Evolutionary conservation across 2,888 invertebrate genomes (phyloP), one percentile per base, ranked within the genome.

Genomic region (Belgica antarctica): DNA sequence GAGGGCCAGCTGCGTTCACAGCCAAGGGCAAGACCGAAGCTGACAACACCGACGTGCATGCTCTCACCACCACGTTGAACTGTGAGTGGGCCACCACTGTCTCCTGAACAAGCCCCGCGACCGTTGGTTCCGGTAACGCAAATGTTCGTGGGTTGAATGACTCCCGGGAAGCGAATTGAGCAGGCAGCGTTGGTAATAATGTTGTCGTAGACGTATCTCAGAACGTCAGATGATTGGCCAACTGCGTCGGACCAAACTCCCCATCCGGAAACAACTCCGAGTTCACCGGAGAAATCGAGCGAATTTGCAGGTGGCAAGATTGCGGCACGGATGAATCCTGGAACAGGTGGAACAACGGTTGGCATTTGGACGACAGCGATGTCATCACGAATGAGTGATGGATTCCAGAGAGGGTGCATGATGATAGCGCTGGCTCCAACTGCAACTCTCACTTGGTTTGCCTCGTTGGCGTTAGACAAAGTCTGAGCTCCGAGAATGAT

Each of bases 1-100:
- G 5, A 3, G 31, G 62, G 62, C 59, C 59, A 59, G 12, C n/a
- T 22, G 4, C 36, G 3, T 70, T 76, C 75, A 73, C 81, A 81
- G 7, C 80, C 80, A 62, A 77, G 76, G 27, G 70, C 70, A 8
- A 70, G 17, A 27, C 70, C 70, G n/a, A 70, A 70, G 52, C 52
- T 28, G 12, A 70, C 70, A 24, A 70, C 61, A 61, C 70, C 70
- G 36, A 70, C 28, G 5, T 68, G 68, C 12, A 47, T 19, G 1
- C n/a, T 12, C 27, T 10, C 31, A 19, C 34, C 59, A 34, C 59
- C 34, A 59, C 68, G 65, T 12, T 62, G n/a, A 19, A 34, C 34
- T 2, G 65, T 65, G 25, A 65, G 46, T 17, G 65, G 65, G 17
- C 65, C 65, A 15, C 65, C 65, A 17, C 46, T 46, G 36, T 65